These are phyloP conservation scores for Drosophila serrata DNA, from an alignment of 1,140 invertebrate species.

Conservation along the genomic window DNA sequence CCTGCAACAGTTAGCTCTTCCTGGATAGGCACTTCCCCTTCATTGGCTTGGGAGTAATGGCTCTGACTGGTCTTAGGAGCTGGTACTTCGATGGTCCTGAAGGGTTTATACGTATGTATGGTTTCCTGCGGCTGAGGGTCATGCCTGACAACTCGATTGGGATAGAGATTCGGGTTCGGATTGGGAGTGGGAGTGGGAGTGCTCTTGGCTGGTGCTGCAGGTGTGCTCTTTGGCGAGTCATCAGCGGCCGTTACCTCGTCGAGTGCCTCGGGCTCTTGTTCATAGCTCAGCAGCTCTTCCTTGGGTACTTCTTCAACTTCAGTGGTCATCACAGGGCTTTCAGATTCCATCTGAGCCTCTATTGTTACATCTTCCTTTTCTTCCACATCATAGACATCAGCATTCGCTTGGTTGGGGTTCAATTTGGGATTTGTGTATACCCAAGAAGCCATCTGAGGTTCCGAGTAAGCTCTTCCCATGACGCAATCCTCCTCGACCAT, in stretches of 20 bases:
- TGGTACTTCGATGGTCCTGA: conserved; percentile 42
- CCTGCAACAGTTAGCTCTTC: neutral
- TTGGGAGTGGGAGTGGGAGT: no score
- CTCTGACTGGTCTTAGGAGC: neutral
- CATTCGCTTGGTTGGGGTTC: no score
- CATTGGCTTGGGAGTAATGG: neutral
- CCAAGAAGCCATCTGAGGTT: neutral
- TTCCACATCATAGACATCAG: neutral
- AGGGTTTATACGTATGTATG: conserved; percentile 35
- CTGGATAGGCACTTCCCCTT: neutral
- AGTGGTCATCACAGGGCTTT: neutral
- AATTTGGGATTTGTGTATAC: neutral
- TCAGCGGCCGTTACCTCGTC: neutral
- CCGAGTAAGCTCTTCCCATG: neutral
- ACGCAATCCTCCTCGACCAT: neutral
- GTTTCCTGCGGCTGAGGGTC: neutral
- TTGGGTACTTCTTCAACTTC: neutral
- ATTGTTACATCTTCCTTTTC: neutral
- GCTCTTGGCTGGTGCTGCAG: neutral
- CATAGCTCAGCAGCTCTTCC: neutral
- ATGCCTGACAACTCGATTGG: neutral
- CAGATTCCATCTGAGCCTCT: no score
- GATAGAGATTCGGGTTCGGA: neutral
- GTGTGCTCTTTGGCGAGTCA: neutral
- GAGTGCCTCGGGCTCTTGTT: no score